phyloP scores from a whole-genome alignment of 2,113 vertebrate genomes.

The Columbina picui region DNA sequence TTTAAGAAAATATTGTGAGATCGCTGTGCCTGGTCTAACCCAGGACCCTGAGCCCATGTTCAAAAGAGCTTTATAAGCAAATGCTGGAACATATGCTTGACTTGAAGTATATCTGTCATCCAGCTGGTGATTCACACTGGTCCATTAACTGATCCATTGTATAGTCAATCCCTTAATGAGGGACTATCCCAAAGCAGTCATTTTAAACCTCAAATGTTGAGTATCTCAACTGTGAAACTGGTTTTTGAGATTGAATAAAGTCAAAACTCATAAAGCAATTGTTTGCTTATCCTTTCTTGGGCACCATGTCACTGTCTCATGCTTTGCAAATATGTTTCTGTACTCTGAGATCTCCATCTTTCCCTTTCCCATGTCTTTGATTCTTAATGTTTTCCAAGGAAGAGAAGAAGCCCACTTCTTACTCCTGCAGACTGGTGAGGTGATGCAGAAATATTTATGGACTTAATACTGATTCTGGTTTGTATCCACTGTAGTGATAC shows the following conservation, averaged over 20 bases:
- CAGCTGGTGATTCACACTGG: background rate
- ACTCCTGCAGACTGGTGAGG: background rate
- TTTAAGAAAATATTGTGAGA: conserved; percentile 51
- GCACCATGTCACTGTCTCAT: fast-evolving
- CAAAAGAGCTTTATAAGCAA: background rate
- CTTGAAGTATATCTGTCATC: background rate
- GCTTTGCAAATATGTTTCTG: background rate
- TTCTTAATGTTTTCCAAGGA: background rate
- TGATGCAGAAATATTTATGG: background rate
- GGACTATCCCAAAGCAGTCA: background rate
- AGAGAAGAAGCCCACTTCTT: background rate
- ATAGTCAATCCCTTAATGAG: background rate
- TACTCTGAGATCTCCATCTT: background rate
- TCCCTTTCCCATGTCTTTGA: background rate
- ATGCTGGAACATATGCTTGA: background rate
- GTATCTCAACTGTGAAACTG: fast-evolving
- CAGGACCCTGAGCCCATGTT: background rate
- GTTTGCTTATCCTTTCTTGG: background rate
- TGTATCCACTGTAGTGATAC: background rate
- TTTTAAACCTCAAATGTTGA: background rate
- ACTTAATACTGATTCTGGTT: background rate
- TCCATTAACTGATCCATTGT: background rate
- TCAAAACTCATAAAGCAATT: background rate
- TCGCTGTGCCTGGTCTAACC: background rate
- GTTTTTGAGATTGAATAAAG: background rate